Conservation (phyloP, 2,888 invertebrate species). For the Zygogramma bicolorata region DNA sequence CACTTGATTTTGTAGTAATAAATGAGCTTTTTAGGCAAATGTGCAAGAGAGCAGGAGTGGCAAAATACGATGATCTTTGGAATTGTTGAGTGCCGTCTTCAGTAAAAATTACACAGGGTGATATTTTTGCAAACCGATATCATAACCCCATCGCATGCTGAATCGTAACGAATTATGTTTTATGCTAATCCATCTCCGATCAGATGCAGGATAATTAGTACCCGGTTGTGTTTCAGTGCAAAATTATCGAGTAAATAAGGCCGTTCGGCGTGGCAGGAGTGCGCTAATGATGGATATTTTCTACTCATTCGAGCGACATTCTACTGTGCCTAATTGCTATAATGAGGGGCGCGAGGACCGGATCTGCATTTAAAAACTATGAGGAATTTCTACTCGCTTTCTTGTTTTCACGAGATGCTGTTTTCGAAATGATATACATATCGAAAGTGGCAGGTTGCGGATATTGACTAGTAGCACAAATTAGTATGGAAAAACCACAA, state of each 20-base stretch:
- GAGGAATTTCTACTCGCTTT: constrained; percentile 2
- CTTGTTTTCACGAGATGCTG: not conserved
- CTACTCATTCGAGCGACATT: constrained; percentile 56
- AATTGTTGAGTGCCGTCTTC: not conserved
- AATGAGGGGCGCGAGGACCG: constrained; percentile 46
- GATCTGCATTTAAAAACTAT: constrained; percentile 53
- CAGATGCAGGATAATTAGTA: constrained; percentile 49
- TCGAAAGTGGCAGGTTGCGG: not conserved
- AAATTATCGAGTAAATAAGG: constrained; percentile 45
- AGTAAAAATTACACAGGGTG: constrained; percentile 12
- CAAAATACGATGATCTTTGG: not conserved
- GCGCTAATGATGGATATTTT: constrained; percentile 57
- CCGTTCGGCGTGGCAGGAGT: constrained; percentile 40
- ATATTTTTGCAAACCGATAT: constrained; percentile 22
- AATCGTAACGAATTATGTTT: constrained; percentile 47
- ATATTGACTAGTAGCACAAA: not conserved
- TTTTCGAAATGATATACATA: not conserved
- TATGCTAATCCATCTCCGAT: constrained; percentile 52
- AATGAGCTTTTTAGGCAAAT: too few relatives aligned
- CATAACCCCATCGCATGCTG: constrained; percentile 40
- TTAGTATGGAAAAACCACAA: not conserved
- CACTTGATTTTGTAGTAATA: too few relatives aligned
- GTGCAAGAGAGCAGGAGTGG: too few relatives aligned
- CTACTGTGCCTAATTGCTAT: constrained; percentile 56
- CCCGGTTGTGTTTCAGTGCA: constrained; percentile 38